A percentile compares a stretch with the other conserved stretches of the same genome.
Conservation (phyloP, 2,113 vertebrate species). For the Leucosticte australis region DNA sequence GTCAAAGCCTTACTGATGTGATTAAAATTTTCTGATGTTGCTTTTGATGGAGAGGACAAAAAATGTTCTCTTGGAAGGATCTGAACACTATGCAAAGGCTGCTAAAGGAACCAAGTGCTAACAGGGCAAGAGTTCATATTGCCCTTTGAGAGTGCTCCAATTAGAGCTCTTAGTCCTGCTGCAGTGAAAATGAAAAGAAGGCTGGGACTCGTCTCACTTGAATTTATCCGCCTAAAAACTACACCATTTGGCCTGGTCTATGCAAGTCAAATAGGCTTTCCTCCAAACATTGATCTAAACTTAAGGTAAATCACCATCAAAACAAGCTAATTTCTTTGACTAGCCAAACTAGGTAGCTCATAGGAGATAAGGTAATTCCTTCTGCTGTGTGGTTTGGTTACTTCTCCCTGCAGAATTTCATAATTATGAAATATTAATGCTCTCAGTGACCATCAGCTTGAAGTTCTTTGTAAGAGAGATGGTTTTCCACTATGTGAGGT, state of each 20-base stretch:
- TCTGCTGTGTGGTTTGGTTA: neutral
- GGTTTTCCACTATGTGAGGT: neutral
- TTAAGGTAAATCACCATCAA: neutral
- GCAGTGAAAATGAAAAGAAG: neutral
- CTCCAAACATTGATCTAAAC: neutral
- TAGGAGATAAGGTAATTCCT: neutral
- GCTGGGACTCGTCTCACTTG: neutral
- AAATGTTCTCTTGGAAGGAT: neutral
- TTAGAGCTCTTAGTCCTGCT: neutral
- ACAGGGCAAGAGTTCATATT: neutral
- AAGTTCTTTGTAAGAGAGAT: neutral
- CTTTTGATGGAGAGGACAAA: neutral
- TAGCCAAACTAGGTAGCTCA: neutral
- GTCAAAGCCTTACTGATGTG: neutral
- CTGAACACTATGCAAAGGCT: slow-evolving; percentile 18
- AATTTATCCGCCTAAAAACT: neutral
- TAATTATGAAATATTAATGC: neutral
- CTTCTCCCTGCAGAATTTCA: neutral
- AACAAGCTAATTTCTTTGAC: neutral
- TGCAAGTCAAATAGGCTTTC: neutral
- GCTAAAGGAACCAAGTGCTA: neutral
- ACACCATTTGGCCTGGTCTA: neutral
- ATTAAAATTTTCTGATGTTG: neutral
- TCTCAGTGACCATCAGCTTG: neutral
- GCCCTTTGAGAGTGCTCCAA: neutral